Percentiles rank a stretch among this genome's conserved stretches.
Conservation (phyloP, 2,888 invertebrate species). For the Gryllus longicercus region DNA sequence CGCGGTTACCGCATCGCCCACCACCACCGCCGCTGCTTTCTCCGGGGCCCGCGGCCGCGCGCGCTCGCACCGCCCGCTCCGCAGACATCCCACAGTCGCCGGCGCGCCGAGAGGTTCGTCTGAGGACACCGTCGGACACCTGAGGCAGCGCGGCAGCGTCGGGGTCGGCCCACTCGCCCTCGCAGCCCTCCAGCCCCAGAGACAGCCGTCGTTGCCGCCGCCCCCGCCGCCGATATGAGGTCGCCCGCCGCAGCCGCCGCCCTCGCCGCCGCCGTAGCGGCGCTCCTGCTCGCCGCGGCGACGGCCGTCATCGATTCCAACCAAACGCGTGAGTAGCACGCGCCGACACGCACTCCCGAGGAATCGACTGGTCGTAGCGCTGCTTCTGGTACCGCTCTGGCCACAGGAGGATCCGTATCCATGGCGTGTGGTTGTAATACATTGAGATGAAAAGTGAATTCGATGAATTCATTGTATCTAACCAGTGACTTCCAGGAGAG, state of each 20-base stretch:
- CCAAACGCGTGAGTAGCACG: neutral
- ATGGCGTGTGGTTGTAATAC: too few species aligned
- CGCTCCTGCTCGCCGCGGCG: neutral
- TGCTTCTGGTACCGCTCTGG: too few species aligned
- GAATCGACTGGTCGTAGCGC: too few species aligned
- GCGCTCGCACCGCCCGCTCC: neutral
- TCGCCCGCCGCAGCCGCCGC: neutral
- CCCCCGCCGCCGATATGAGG: neutral
- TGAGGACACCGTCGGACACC: too few species aligned
- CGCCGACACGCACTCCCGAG: too few species aligned
- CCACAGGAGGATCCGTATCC: too few species aligned
- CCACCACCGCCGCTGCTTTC: neutral
- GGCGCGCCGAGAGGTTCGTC: neutral
- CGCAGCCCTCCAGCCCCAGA: neutral
- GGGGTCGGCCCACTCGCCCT: neutral
- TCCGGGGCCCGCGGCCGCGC: neutral
- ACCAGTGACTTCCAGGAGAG: too few species aligned
- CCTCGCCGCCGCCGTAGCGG: neutral
- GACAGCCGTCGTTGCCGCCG: neutral
- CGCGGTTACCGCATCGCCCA: neutral
- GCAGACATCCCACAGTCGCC: neutral
- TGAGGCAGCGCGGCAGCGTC: neutral
- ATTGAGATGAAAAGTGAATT: too few species aligned
- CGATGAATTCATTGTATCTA: too few species aligned
- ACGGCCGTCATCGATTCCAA: neutral